Evolutionary conservation across 2,797 vertebrate genomes (phyloP).

Genomic region (Anas capensis): DNA sequence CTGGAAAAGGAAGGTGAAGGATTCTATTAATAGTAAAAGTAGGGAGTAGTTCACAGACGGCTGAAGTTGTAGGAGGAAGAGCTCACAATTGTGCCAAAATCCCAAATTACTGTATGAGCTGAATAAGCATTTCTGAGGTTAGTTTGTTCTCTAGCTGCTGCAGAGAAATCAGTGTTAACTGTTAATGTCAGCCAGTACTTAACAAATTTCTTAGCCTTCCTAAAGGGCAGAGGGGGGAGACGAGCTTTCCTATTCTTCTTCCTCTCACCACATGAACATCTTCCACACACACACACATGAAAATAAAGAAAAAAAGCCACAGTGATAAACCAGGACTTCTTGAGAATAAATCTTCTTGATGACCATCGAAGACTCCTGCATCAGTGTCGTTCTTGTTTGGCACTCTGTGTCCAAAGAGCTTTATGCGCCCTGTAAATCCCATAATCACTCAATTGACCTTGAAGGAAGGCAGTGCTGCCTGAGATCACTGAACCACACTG

Average conservation of each 20-base stretch:
- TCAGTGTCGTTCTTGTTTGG: neutral
- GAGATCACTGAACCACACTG: neutral
- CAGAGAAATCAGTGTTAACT: conserved; percentile 31
- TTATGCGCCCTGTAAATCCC: conserved; percentile 4
- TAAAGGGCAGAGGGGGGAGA: conserved; percentile 2
- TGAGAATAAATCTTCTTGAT: conserved; percentile 62
- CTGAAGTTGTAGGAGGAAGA: neutral
- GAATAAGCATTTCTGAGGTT: conserved; percentile 15
- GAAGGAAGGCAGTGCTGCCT: conserved; percentile 4
- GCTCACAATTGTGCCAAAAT: neutral
- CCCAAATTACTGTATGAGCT: neutral
- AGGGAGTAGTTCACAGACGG: neutral
- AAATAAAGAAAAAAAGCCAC: neutral
- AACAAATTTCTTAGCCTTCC: conserved; percentile 58
- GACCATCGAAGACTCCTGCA: neutral
- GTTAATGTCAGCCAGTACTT: conserved; percentile 45
- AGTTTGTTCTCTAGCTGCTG: neutral
- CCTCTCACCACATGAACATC: conserved; percentile 19
- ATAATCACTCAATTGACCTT: conserved; percentile 60
- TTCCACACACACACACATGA: neutral
- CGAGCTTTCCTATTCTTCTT: conserved; percentile 51
- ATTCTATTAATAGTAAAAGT: neutral
- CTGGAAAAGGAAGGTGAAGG: neutral
- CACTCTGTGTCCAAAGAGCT: conserved; percentile 4
- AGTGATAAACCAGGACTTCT: conserved; percentile 3